Conservation (phyloP, 2,888 invertebrate species). For the Bursaphelenchus okinawaensis region DNA sequence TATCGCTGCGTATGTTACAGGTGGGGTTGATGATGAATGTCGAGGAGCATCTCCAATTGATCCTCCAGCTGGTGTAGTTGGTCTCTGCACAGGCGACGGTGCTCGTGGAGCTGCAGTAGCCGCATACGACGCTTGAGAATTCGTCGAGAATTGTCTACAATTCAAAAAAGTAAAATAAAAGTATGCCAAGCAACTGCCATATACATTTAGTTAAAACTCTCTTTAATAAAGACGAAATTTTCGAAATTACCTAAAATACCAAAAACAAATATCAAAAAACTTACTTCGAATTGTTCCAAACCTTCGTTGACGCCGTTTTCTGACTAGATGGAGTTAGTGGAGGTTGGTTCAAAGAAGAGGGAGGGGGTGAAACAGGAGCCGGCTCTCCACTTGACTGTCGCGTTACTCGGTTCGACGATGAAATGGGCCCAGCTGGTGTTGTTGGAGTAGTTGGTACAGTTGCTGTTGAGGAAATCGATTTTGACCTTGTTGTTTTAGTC, state of each 20-base stretch:
- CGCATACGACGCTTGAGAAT: slow-evolving; percentile 10
- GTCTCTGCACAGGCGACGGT: slow-evolving; percentile 11
- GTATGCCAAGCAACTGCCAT: too few relatives aligned
- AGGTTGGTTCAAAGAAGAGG: slow-evolving; percentile 36
- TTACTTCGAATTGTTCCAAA: background rate
- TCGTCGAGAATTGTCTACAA: background rate
- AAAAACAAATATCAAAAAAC: background rate
- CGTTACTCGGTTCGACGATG: slow-evolving; percentile 12
- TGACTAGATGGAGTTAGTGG: slow-evolving; percentile 36
- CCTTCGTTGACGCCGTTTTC: background rate
- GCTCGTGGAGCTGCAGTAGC: slow-evolving; percentile 12
- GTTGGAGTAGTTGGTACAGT: slow-evolving; percentile 4
- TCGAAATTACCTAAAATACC: too few relatives aligned
- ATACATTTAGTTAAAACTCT: too few relatives aligned
- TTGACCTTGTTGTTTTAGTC: background rate
- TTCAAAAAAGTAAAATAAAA: too few relatives aligned
- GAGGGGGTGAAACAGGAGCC: slow-evolving; percentile 32
- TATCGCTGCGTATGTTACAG: slow-evolving; percentile 8
- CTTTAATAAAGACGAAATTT: too few relatives aligned
- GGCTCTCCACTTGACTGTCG: slow-evolving; percentile 27
- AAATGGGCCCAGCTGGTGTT: slow-evolving; percentile 21
- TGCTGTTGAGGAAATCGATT: slow-evolving; percentile 14
- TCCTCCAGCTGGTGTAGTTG: slow-evolving; percentile 1
- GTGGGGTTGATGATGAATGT: background rate
- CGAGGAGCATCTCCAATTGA: background rate